Evolutionary conservation across 2,113 vertebrate species (phyloP).

Genomic region (Xenotilapia flavipinnis): DNA sequence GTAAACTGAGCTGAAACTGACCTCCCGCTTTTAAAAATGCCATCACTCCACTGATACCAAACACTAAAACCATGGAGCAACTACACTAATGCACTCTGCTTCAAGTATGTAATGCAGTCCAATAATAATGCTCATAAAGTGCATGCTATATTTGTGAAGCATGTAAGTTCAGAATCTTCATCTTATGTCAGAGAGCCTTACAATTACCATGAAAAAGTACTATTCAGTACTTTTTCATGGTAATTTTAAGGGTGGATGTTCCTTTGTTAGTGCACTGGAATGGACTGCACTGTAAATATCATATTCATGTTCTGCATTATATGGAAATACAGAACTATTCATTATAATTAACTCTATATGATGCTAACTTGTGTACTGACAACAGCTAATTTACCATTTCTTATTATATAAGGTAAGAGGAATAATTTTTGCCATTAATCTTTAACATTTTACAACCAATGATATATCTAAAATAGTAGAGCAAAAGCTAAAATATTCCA

Average conservation of each 20-base stretch:
- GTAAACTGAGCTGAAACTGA: background rate
- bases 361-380: background rate
- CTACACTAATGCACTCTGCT: background rate
- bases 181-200: background rate
- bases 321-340: background rate
- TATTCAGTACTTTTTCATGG: fast-evolving
- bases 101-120: background rate
- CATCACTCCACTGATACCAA: background rate
- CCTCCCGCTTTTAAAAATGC: background rate
- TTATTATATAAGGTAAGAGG: background rate
- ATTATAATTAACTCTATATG: background rate
- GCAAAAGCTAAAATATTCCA: background rate
- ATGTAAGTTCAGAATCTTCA: background rate
- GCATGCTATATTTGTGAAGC: background rate
- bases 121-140: background rate
- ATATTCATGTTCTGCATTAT: background rate
- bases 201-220: background rate
- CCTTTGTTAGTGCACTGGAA: background rate
- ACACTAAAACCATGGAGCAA: background rate
- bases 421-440: background rate
- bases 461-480: background rate
- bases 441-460: background rate
- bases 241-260: background rate
- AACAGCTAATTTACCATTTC: background rate
- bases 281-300: background rate